Percentiles rank a stretch among this genome's conserved stretches.
Evolutionary conservation across 2,113 vertebrate genomes (phyloP).

Genomic region (Pteropus alecto): DNA sequence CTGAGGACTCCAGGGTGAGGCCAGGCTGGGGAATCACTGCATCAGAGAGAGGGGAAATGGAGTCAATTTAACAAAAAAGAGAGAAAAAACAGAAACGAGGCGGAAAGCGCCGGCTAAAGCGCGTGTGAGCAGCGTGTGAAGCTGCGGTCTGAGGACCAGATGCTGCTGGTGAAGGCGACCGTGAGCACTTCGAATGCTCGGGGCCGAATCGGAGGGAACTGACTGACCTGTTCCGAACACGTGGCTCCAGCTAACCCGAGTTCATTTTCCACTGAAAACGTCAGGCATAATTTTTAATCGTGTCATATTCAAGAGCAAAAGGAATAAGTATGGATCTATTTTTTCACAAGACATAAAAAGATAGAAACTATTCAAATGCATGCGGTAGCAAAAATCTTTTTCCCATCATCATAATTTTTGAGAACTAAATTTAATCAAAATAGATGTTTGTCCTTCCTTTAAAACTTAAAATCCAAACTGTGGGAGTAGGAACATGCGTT

Average conservation of each 20-base stretch:
- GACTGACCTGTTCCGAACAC: too few relatives aligned
- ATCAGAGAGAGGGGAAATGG: too few relatives aligned
- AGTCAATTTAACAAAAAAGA: too few relatives aligned
- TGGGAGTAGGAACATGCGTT: neutral
- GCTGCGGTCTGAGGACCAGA: too few relatives aligned
- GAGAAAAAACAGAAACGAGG: too few relatives aligned
- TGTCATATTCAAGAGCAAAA: accelerated
- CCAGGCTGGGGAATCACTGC: too few relatives aligned
- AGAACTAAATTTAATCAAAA: neutral
- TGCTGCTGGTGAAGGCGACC: too few relatives aligned
- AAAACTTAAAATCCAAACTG: neutral
- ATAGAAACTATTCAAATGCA: accelerated
- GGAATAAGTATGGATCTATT: neutral
- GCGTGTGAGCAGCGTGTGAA: too few relatives aligned
- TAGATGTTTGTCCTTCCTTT: neutral
- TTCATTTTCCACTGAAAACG: accelerated
- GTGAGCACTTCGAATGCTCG: too few relatives aligned
- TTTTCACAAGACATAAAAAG: neutral
- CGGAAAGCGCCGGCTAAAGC: too few relatives aligned
- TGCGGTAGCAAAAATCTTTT: accelerated
- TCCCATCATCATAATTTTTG: neutral
- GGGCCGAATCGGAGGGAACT: too few relatives aligned
- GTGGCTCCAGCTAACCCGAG: neutral
- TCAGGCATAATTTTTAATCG: accelerated
- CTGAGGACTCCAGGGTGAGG: too few relatives aligned